phyloP scores from a whole-genome alignment of 92 coral and sea anemone species.

The Bergia puertoricense region DNA sequence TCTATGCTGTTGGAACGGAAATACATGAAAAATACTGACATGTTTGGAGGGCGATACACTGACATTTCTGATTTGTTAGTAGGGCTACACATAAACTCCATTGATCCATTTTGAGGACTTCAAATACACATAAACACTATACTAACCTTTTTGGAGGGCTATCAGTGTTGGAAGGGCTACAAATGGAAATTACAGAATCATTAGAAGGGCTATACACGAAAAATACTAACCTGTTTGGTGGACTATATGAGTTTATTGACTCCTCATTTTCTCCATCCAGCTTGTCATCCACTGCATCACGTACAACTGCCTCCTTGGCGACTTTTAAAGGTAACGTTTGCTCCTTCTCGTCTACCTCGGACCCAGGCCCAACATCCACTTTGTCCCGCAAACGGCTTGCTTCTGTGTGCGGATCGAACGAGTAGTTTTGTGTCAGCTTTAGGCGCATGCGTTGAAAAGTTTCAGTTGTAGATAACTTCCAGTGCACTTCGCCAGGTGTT shows the following conservation, averaged over 20 bases:
- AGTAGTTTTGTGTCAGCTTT: slow-evolving; percentile 82
- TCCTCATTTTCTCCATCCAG: slow-evolving; percentile 73
- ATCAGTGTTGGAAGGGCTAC: no score
- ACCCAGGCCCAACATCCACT: slow-evolving; percentile 43
- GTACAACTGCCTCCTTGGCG: slow-evolving; percentile 81
- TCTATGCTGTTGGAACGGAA: no score
- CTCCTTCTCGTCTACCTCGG: slow-evolving; percentile 43
- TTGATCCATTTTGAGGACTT: neutral
- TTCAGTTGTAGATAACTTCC: slow-evolving; percentile 93
- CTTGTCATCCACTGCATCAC: slow-evolving; percentile 69
- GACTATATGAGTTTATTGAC: slow-evolving; percentile 61
- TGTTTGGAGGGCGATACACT: no score
- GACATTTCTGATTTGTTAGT: slow-evolving; percentile 3
- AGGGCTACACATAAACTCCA: neutral
- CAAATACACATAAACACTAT: no score
- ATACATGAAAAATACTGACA: no score
- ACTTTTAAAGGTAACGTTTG: slow-evolving; percentile 65
- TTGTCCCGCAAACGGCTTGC: slow-evolving; percentile 88
- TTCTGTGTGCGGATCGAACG: slow-evolving; percentile 82
- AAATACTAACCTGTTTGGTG: slow-evolving; percentile 61
- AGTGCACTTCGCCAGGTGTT: slow-evolving; percentile 61
- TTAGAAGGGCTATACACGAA: no score
- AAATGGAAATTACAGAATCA: no score
- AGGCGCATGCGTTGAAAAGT: slow-evolving; percentile 97
- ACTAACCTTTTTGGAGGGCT: no score